These are phyloP conservation scores for Limenitis camilla DNA, from an alignment of 2,888 invertebrate species.

Conservation along the genomic window DNA sequence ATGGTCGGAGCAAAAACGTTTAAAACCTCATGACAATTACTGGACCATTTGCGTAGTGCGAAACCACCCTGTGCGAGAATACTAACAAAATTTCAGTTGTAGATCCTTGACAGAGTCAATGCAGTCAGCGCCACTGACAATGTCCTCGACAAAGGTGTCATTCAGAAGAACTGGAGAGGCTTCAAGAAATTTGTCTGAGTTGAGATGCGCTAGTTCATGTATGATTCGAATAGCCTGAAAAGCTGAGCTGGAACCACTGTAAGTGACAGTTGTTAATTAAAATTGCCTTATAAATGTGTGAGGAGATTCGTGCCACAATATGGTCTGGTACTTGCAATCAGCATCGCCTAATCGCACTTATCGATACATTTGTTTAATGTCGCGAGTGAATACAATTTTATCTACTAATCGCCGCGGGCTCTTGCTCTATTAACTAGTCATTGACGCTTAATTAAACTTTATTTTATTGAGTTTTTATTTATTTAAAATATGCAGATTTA, in stretches of 20 bases:
- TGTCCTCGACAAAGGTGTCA: neutral
- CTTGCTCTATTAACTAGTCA: no score
- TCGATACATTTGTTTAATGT: slow-evolving; percentile 28
- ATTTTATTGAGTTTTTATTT: no score
- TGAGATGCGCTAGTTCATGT: no score
- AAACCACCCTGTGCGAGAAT: neutral
- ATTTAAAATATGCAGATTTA: no score
- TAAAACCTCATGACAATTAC: neutral
- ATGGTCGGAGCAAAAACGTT: neutral
- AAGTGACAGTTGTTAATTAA: slow-evolving; percentile 25
- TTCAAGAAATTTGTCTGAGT: neutral
- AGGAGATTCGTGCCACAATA: slow-evolving; percentile 24
- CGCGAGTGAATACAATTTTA: slow-evolving; percentile 24
- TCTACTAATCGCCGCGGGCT: slow-evolving; percentile 21
- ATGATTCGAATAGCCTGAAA: slow-evolving; percentile 16
- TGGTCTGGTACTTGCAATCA: slow-evolving; percentile 23
- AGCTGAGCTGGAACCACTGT: slow-evolving; percentile 22
- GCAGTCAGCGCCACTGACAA: neutral
- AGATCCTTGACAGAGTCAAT: neutral
- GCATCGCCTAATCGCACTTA: slow-evolving; percentile 17
- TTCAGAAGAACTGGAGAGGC: neutral
- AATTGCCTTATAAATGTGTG: slow-evolving; percentile 21
- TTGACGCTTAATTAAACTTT: no score
- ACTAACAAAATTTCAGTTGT: neutral
- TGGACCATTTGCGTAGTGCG: neutral